Base-by-base conservation (phyloP, 1,140 invertebrate species). In the Glossosoma conforme region DNA sequence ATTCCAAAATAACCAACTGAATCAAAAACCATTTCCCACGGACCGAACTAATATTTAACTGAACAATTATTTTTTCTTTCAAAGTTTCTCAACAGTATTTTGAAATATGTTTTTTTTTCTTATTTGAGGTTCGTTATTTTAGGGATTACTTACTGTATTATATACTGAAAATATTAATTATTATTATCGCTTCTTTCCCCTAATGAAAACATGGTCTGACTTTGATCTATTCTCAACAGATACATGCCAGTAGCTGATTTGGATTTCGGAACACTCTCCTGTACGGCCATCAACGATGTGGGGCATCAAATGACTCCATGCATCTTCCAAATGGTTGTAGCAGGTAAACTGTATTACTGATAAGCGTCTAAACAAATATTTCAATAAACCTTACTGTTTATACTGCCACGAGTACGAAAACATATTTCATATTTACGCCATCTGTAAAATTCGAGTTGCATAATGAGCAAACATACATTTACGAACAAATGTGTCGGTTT, bases 231-330 rank as follows among this genome's bases (percentile, higher is more conserved):
- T 38, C 3, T 42, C 20, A 25, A 10, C 56, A 74, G 78, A 52
- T 86, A 86, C 61, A 83, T 81, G n/a, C 83, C 83, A 2, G 77
- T 83, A 25, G 78, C 80, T 10, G 82, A 84, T 65, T 66, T 84
- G 59, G 82, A 89, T 72, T 87, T 88, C 66, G 83, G 87, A 41
- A 84, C 85, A 11, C 65, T 87, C 48, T 80, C 83, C n/a, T 90
- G 87, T 64, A 84, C 84, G 73, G 87, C 85, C 2, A 77, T 80
- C 50, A 91, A 91, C 65, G 77, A 80, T 54, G 83, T 90, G 41
- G 88, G 88, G 30, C 73, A 75, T 13, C 87, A 90, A 63, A 66
- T 79, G 33, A 77, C 80, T 32, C 87, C 88, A 5, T 91, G 88
- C 63, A 76, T 89, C 55, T 91, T 88, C 66, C 86, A 88, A 64